Base-by-base conservation (phyloP, 2,888 invertebrate species). In the Deroplatys truncata region DNA sequence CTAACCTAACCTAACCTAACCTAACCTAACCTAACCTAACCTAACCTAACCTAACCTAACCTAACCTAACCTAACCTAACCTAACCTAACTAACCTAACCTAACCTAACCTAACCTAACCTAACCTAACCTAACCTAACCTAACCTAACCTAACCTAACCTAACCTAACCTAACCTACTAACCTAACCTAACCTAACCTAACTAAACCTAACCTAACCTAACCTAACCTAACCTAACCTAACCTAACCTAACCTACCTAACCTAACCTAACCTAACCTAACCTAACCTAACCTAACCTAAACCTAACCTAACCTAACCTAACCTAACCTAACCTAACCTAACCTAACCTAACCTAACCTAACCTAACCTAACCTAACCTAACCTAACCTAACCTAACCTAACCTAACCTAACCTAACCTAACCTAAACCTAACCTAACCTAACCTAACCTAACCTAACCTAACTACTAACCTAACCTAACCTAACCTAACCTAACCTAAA, bases 21-120 rank as follows among this genome's bases (percentile, higher is more conserved):
- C 85, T 4, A 83, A 91, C 89, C 86, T 89, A 88, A 90, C 89
- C 89, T 88, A 88, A 89, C 82, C 82, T 28, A 82, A 82, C 82
- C 82, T n/a, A 82, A 82, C 25, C 82, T 28, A 82, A 82, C 82
- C 83, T 83, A 25, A 82, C 25, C 25, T 28, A 82, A 25, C 82
- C 25, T 83, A 83, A 83, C n/a, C 83, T 83, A 28, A 83, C 20
- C 82, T 82, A 82, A 82, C 82, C 31, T 31, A 31, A 31, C 31
- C 31, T 31, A 31, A 31, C 31, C 31, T 31, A 31, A 31, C 28
- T 28, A 25, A 82, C 82, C 82, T 28, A 82, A 82, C 82, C 82
- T 28, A 82, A 82, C 82, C 82, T 28, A 82, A 25, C 82, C 82
- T 28, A n/a, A 28, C n/a, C n/a, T 28, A n/a, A 83, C n/a, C 83